Evolutionary conservation across 1,140 invertebrate genomes (phyloP).

Genomic region (Halyomorpha halys): DNA sequence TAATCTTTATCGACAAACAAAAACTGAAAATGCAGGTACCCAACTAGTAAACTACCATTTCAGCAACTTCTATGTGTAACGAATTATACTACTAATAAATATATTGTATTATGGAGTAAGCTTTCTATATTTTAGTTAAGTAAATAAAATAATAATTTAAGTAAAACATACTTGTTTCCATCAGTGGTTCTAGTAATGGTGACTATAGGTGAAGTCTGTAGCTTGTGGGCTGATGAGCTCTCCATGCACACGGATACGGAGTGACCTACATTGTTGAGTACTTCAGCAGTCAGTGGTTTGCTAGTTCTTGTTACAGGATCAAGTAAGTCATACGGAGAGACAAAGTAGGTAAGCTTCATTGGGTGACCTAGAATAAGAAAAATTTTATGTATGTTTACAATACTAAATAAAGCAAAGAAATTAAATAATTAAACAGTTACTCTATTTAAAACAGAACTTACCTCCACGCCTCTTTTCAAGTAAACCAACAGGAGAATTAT

Average conservation of each 20-base stretch:
- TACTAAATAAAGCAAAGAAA: no score
- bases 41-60: no score
- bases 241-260: conserved; percentile 84
- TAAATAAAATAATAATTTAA: neutral
- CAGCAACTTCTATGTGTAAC: no score
- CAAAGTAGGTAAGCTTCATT: conserved; percentile 88
- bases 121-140: no score
- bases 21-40: no score
- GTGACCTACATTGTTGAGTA: conserved; percentile 58
- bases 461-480: conserved; percentile 64
- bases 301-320: conserved; percentile 62
- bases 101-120: no score
- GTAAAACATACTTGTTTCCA: conserved; percentile 55
- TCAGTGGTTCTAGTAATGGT: conserved; percentile 58
- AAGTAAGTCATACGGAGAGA: conserved; percentile 86
- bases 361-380: conserved; percentile 58
- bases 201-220: conserved; percentile 73
- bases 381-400: no score
- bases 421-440: no score
- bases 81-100: no score
- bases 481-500: conserved; percentile 79
- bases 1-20: no score
- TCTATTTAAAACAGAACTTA: conserved; percentile 31
- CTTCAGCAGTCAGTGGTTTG: conserved; percentile 62
- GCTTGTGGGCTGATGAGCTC: conserved; percentile 73